These are phyloP conservation scores for Vesta saturnalis DNA, from an alignment of 2,888 invertebrate genomes.

Conservation along the genomic window DNA sequence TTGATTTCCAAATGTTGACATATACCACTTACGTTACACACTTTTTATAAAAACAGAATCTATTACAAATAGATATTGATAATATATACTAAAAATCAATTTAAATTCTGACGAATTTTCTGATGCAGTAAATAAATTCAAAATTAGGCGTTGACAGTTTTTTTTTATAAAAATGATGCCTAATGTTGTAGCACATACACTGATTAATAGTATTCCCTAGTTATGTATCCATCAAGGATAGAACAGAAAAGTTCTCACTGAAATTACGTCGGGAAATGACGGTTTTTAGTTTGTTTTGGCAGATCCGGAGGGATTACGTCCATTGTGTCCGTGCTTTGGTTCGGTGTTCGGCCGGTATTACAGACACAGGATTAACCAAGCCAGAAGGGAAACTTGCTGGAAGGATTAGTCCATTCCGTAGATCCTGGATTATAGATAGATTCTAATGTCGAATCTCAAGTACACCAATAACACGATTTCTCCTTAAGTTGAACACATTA, in stretches of 20 bases:
- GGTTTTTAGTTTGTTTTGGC: conserved; percentile 59
- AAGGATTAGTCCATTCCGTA: conserved; percentile 59
- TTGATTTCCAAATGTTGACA: no score
- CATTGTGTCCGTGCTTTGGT: conserved; percentile 57
- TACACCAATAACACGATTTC: conserved; percentile 37
- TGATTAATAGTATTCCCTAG: conserved; percentile 24
- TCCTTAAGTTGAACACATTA: conserved; percentile 17
- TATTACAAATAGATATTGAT: no score
- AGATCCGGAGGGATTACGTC: conserved; percentile 57
- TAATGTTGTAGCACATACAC: neutral
- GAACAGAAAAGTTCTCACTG: conserved; percentile 51
- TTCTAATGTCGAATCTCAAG: conserved; percentile 55
- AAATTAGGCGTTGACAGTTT: neutral
- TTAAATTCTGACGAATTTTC: neutral
- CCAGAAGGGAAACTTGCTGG: conserved; percentile 58
- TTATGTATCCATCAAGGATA: conserved; percentile 30
- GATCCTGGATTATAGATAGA: conserved; percentile 58
- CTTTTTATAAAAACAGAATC: no score
- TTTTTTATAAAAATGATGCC: neutral
- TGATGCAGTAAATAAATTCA: neutral
- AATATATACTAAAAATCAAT: no score
- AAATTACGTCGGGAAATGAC: conserved; percentile 58
- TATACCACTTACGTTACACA: no score
- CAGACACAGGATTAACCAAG: conserved; percentile 57
- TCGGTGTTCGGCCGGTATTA: conserved; percentile 51